Evolutionary conservation across 2,113 vertebrate species (phyloP).

Genomic region (Eubucco bourcierii): DNA sequence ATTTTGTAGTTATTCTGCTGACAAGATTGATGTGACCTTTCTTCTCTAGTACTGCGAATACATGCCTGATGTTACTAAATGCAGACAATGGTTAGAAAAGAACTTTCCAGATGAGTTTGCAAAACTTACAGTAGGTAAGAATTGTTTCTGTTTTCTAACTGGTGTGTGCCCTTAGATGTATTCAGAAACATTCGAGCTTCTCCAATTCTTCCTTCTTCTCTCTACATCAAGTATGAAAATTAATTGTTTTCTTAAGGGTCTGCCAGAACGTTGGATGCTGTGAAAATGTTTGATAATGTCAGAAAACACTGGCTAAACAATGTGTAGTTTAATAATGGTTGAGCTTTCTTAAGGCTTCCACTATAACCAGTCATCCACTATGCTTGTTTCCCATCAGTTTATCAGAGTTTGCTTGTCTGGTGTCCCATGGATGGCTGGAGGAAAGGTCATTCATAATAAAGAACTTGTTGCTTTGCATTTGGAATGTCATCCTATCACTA

Average conservation of each 20-base stretch:
- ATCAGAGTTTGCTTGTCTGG: not conserved
- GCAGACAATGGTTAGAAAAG: slow-evolving; percentile 98
- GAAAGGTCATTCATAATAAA: not conserved
- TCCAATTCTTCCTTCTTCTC: not conserved
- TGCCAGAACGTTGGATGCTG: not conserved
- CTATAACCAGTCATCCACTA: not conserved
- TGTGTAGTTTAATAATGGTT: not conserved
- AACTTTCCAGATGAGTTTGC: slow-evolving; percentile 98
- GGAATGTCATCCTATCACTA: not conserved
- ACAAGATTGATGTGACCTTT: not conserved
- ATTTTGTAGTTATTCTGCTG: not conserved
- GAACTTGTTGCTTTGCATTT: not conserved
- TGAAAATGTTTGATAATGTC: not conserved
- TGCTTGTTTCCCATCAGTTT: not conserved
- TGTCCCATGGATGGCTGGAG: not conserved
- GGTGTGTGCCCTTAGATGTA: not conserved
- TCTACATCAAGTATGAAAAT: not conserved
- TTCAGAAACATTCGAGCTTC: not conserved
- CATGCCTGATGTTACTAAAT: slow-evolving; percentile 98
- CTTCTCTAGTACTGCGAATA: slow-evolving; percentile 93
- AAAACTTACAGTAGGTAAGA: slow-evolving; percentile 94
- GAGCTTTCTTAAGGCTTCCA: not conserved
- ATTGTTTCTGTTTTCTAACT: not conserved
- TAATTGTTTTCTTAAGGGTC: not conserved
- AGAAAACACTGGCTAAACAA: not conserved